A percentile compares a stretch with the other conserved stretches of the same genome.
Conservation (phyloP, 2,797 vertebrate species). For the Nyctibius grandis region DNA sequence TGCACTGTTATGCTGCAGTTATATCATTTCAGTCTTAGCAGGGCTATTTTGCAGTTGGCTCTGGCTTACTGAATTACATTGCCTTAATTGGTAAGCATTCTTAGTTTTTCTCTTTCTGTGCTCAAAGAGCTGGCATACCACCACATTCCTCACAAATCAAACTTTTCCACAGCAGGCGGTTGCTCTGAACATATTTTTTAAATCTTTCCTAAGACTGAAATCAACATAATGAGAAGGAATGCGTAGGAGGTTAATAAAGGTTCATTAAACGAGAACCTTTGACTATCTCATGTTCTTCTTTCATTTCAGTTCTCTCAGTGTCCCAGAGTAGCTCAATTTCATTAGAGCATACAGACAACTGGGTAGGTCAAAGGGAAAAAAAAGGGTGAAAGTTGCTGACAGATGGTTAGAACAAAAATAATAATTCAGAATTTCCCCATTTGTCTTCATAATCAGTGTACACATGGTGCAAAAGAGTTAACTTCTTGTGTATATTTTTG, state of each 20-base stretch:
- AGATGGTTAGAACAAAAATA: neutral
- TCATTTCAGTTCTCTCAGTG: neutral
- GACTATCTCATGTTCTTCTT: neutral
- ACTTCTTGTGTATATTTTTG: neutral
- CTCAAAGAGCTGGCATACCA: neutral
- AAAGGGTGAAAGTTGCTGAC: neutral
- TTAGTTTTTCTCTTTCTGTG: constrained; percentile 5
- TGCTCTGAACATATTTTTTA: neutral
- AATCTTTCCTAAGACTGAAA: neutral
- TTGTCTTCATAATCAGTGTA: neutral
- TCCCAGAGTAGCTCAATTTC: neutral
- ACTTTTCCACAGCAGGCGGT: neutral
- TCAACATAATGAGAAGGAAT: constrained; percentile 23
- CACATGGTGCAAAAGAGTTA: neutral
- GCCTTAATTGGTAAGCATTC: constrained; percentile 12
- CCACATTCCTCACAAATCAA: neutral
- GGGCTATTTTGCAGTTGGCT: neutral
- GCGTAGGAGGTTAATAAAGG: neutral
- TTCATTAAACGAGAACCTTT: constrained; percentile 7
- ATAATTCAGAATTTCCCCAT: neutral
- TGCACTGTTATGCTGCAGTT: neutral
- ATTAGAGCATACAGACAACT: neutral
- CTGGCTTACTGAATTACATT: neutral
- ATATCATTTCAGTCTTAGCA: neutral
- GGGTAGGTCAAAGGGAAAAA: neutral